These are phyloP conservation scores for Brachypteracias leptosomus DNA, from an alignment of 2,113 vertebrate genomes.

Conservation along the genomic window DNA sequence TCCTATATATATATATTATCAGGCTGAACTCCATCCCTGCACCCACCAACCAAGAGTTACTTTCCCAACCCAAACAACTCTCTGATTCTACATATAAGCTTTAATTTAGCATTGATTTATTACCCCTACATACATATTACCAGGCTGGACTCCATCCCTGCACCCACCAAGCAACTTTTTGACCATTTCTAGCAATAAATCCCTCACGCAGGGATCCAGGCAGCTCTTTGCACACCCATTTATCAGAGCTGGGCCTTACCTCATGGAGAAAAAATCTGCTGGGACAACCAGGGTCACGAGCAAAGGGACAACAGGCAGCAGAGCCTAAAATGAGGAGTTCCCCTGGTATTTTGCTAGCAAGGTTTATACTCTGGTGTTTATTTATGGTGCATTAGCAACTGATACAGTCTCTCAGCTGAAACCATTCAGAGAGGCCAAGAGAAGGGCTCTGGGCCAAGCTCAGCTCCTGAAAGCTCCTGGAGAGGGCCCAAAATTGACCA, in stretches of 20 bases:
- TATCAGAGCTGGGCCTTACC: background rate
- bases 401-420: slow-evolving; percentile 10
- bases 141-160: background rate
- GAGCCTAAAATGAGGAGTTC: slow-evolving; percentile 43
- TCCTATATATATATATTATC: accelerated
- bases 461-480: slow-evolving; percentile 5
- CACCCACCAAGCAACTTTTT: background rate
- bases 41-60: too few relatives aligned
- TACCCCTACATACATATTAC: accelerated
- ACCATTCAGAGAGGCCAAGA: slow-evolving; percentile 34
- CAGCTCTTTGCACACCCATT: background rate
- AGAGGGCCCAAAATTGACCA: slow-evolving; percentile 8
- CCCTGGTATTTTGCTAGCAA: slow-evolving; percentile 35
- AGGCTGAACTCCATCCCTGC: too few relatives aligned
- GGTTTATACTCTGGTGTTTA: slow-evolving; percentile 19
- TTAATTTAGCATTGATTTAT: background rate
- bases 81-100: background rate
- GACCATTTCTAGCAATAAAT: slow-evolving; percentile 20
- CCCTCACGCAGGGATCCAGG: accelerated
- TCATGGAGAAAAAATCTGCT: slow-evolving; percentile 4
- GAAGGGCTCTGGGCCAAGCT: slow-evolving; percentile 21
- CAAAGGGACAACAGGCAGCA: background rate
- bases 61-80: too few relatives aligned
- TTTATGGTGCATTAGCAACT: slow-evolving; percentile 45
- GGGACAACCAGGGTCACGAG: background rate